Percentiles rank a stretch among this genome's conserved stretches.
Evolutionary conservation across 1,140 invertebrate species (phyloP).

Genomic region (Bombus huntii): DNA sequence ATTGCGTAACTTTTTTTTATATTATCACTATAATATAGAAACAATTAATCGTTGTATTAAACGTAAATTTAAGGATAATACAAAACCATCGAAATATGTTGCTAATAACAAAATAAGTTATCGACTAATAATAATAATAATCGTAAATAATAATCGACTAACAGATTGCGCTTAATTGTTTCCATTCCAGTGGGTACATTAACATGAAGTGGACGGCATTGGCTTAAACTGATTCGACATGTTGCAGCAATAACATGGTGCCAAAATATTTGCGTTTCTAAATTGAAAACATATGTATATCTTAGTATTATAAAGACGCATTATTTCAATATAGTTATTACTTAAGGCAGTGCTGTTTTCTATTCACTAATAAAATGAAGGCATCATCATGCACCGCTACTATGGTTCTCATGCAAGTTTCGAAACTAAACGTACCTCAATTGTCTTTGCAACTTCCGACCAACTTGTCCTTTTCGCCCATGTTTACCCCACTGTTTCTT

Average conservation of each 20-base stretch:
- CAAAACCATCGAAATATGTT: background rate
- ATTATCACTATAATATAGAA: background rate
- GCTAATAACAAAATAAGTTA: slow-evolving; percentile 29
- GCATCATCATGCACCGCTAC: background rate
- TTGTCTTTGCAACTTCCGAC: slow-evolving; percentile 54
- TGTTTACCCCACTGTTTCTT: slow-evolving; percentile 45
- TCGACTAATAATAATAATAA: too few relatives aligned
- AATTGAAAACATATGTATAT: slow-evolving; percentile 7
- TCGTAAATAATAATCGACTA: slow-evolving; percentile 2
- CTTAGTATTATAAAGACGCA: background rate
- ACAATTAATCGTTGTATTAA: slow-evolving; percentile 14
- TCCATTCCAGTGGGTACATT: slow-evolving; percentile 65
- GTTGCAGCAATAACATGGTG: slow-evolving; percentile 72
- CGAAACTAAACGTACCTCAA: slow-evolving; percentile 50
- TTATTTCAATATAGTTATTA: background rate
- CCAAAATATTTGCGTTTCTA: slow-evolving; percentile 56
- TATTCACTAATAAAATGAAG: background rate
- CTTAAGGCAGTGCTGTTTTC: background rate
- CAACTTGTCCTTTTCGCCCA: slow-evolving; percentile 50
- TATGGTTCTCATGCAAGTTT: too few relatives aligned
- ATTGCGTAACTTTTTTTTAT: background rate
- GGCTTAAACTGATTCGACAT: slow-evolving; percentile 75
- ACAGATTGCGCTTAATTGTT: slow-evolving; percentile 46
- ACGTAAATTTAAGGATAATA: slow-evolving; percentile 33
- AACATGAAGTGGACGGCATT: slow-evolving; percentile 79